phyloP scores from a whole-genome alignment of 23 tunicate species.

The Ascidia mentula region DNA sequence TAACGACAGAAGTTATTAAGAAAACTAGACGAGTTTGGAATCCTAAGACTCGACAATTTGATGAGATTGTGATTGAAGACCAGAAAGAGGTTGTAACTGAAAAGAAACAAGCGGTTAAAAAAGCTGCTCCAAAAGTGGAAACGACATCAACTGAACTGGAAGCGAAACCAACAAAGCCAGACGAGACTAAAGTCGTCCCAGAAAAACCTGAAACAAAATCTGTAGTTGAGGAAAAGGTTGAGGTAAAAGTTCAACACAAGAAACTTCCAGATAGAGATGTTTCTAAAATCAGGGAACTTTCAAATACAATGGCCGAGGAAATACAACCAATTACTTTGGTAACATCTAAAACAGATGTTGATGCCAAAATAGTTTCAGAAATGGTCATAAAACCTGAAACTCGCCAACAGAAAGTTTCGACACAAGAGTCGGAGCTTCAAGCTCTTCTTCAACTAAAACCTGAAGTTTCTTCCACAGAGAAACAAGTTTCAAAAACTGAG shows the following conservation, averaged over 20 bases:
- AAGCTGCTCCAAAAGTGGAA: not conserved
- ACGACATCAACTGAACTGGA: not conserved
- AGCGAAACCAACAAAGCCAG: too few species aligned
- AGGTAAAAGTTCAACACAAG: not conserved
- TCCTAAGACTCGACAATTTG: slow-evolving; percentile 40
- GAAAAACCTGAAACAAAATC: not conserved
- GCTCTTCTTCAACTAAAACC: too few species aligned
- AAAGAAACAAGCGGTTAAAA: not conserved
- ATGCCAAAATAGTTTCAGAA: slow-evolving; percentile 5
- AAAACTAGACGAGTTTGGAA: slow-evolving; percentile 40
- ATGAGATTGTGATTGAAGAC: slow-evolving; percentile 38
- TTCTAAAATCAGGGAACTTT: not conserved
- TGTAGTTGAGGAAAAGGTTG: not conserved
- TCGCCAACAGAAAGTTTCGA: not conserved
- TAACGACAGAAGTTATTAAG: slow-evolving; percentile 19
- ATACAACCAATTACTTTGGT: too few species aligned
- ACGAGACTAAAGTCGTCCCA: not conserved
- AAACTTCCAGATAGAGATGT: not conserved
- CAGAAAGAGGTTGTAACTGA: too few species aligned
- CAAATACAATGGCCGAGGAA: not conserved
- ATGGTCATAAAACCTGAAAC: not conserved
- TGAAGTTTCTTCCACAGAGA: too few species aligned
- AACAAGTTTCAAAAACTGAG: too few species aligned
- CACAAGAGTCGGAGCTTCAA: not conserved
- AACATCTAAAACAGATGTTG: too few species aligned